Percentiles rank a stretch among this genome's conserved stretches.
phyloP scores from a whole-genome alignment of 1,140 invertebrate genomes.

The Tetragnatha versicolor region DNA sequence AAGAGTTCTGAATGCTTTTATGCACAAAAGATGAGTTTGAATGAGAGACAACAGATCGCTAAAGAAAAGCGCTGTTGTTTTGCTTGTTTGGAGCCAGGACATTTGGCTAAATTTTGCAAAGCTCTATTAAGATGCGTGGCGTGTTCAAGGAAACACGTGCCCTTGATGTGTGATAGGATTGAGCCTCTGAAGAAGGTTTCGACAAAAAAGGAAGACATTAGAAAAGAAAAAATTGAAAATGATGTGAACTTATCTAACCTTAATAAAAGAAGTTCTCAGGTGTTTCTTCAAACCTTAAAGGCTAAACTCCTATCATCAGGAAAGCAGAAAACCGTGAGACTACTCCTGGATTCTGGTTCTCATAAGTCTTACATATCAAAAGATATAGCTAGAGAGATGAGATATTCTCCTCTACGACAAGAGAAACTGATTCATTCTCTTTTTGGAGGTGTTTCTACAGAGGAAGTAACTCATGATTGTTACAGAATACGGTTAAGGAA shows the following conservation, averaged over 20 bases:
- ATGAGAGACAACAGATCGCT: too few species aligned
- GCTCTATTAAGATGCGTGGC: background rate
- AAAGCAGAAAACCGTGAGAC: background rate
- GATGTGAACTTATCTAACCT: too few species aligned
- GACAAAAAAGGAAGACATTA: too few species aligned
- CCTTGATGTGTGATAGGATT: background rate
- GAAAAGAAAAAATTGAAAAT: too few species aligned
- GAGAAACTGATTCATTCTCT: background rate
- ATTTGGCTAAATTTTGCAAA: background rate
- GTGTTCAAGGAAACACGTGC: background rate
- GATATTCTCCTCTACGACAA: background rate
- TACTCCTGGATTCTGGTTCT: background rate
- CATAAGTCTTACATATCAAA: background rate
- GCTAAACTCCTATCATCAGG: background rate
- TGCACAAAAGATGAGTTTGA: too few species aligned
- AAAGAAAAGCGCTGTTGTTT: background rate
- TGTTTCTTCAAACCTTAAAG: background rate
- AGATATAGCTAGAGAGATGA: background rate
- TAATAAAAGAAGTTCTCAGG: background rate
- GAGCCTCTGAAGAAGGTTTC: too few species aligned
- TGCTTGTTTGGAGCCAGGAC: background rate
- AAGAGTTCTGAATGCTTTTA: too few species aligned
- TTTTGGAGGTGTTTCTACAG: background rate
- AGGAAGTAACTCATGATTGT: background rate
- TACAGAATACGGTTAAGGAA: background rate